phyloP scores from a whole-genome alignment of 2,113 vertebrate genomes.

The Burhinus bistriatus region DNA sequence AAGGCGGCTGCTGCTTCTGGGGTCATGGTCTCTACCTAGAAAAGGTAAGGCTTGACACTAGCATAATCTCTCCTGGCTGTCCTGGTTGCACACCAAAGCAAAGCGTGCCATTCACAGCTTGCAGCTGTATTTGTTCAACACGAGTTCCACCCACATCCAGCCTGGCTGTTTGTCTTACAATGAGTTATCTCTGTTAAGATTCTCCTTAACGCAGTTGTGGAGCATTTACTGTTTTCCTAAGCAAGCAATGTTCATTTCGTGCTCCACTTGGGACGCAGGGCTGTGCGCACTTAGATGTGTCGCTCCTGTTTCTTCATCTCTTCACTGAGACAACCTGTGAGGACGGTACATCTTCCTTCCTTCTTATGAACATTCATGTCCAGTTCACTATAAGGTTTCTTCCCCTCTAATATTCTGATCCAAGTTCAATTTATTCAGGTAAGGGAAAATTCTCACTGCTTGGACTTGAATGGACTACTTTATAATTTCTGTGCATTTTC shows the following conservation, averaged over 20 bases:
- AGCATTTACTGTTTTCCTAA: not conserved
- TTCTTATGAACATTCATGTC: not conserved
- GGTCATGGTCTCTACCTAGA: not conserved
- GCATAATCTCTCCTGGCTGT: fast-evolving
- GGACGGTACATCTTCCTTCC: not conserved
- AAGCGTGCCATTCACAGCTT: too few relatives aligned
- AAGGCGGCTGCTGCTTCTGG: not conserved
- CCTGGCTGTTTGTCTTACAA: not conserved
- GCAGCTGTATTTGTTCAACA: not conserved
- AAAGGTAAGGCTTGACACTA: not conserved
- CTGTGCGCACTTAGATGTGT: not conserved
- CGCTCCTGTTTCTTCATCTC: not conserved
- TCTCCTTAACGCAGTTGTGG: fast-evolving
- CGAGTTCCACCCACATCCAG: not conserved
- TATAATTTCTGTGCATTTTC: not conserved
- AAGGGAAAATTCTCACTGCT: not conserved
- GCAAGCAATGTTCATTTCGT: not conserved
- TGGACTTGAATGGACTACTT: not conserved
- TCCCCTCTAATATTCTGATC: not conserved
- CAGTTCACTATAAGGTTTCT: not conserved
- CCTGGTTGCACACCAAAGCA: fast-evolving
- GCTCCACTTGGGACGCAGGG: not conserved
- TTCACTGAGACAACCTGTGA: not conserved
- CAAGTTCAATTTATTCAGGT: not conserved
- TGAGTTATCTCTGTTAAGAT: not conserved